phyloP scores from a whole-genome alignment of 37 sponge, comb jelly and placozoan species.

The Geodia barretti region DNA sequence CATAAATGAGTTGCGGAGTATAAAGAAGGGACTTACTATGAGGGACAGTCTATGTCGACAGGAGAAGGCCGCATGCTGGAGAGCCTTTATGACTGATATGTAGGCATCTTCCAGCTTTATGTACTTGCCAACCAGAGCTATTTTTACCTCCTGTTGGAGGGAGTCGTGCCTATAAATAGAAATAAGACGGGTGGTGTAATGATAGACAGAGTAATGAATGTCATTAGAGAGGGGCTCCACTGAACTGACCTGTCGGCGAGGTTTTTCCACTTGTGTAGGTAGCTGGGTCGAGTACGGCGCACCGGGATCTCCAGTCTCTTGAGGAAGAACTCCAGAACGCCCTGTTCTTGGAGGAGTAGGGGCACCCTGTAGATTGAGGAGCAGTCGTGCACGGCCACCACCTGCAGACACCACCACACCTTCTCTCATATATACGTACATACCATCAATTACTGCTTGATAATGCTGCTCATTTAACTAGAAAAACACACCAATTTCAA shows the following conservation, averaged over 20 bases:
- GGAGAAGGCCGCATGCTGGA: slow-evolving; percentile 86
- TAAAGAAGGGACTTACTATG: slow-evolving; percentile 8
- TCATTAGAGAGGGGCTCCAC: neutral
- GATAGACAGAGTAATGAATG: too few relatives aligned
- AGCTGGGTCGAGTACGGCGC: neutral
- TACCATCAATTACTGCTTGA: neutral
- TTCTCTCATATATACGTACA: too few relatives aligned
- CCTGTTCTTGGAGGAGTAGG: slow-evolving; percentile 72
- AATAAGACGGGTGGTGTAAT: neutral
- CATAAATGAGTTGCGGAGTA: too few relatives aligned
- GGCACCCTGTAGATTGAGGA: slow-evolving; percentile 91
- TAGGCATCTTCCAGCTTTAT: slow-evolving; percentile 87
- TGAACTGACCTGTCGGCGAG: slow-evolving; percentile 70
- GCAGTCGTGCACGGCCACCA: slow-evolving; percentile 78
- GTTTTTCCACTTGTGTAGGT: slow-evolving; percentile 74
- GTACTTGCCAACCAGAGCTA: slow-evolving; percentile 96
- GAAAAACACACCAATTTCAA: too few relatives aligned
- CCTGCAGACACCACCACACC: too few relatives aligned
- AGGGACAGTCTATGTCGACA: slow-evolving; percentile 59
- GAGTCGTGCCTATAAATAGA: slow-evolving; percentile 28
- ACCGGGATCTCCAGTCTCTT: slow-evolving; percentile 71
- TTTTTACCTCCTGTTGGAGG: slow-evolving; percentile 54
- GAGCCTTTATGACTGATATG: slow-evolving; percentile 87
- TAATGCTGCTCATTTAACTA: neutral
- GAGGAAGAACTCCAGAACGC: slow-evolving; percentile 58